Evolutionary conservation across 2,888 invertebrate species (phyloP).

Genomic region (Calameuta filiformis): DNA sequence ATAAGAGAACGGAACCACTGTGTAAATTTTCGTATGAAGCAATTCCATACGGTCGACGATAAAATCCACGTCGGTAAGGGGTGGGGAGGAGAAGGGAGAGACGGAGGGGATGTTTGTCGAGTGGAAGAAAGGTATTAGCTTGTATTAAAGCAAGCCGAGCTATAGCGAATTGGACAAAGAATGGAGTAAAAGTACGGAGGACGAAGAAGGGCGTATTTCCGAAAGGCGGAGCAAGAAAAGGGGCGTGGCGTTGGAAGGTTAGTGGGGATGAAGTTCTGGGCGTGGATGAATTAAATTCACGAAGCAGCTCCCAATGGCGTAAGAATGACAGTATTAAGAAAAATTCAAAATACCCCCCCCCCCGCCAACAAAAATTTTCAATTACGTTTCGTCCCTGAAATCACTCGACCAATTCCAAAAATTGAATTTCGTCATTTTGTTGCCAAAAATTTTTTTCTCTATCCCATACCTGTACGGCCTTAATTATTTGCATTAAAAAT

Average conservation of each 20-base stretch:
- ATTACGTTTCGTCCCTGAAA: not conserved
- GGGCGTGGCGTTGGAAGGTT: not conserved
- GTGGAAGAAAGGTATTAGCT: constrained; percentile 56
- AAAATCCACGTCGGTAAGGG: constrained; percentile 34
- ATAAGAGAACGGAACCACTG: constrained; percentile 30
- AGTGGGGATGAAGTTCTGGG: constrained; percentile 2
- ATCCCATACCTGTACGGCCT: not conserved
- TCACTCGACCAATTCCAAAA: not conserved
- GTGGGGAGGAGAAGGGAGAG: constrained; percentile 8
- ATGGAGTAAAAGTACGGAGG: constrained; percentile 21
- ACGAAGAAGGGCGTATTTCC: constrained; percentile 12
- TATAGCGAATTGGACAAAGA: constrained; percentile 11
- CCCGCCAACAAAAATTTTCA: not conserved
- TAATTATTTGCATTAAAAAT: not conserved
- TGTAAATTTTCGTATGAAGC: constrained; percentile 60
- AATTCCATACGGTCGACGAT: constrained; percentile 48
- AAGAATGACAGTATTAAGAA: not conserved
- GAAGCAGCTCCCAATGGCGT: not conserved
- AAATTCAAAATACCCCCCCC: not conserved
- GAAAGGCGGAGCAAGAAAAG: constrained; percentile 18
- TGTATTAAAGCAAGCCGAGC: constrained; percentile 1
- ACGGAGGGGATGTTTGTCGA: constrained; percentile 40
- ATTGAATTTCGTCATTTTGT: no score
- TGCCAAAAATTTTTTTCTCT: not conserved
- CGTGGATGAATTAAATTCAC: not conserved